These are phyloP conservation scores for Dasyornis broadbenti DNA, from an alignment of 2,113 vertebrate species.

Conservation along the genomic window DNA sequence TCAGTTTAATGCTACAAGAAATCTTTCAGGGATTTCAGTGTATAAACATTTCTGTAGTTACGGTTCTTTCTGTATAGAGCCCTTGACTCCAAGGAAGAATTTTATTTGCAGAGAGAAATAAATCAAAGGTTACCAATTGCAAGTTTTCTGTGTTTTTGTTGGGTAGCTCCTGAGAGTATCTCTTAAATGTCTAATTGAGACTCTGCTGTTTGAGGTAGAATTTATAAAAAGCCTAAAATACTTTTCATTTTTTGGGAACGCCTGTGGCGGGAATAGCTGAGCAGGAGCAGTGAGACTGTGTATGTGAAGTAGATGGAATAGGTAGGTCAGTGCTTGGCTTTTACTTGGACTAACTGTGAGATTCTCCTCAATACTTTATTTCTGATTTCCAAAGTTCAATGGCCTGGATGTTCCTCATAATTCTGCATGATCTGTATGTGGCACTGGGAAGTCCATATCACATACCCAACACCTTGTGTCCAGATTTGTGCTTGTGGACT, in stretches of 20 bases:
- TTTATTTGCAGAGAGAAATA: not conserved
- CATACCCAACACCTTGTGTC: not conserved
- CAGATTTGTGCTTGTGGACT: not conserved
- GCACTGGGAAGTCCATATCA: not conserved
- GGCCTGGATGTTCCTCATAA: not conserved
- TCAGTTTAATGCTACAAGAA: not conserved
- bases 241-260: not conserved
- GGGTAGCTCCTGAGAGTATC: not conserved
- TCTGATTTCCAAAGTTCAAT: fast-evolving
- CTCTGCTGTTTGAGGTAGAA: not conserved
- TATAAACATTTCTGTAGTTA: not conserved
- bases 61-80: not conserved
- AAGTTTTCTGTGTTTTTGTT: not conserved
- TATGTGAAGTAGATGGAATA: not conserved
- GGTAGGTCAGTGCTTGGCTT: not conserved
- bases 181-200: not conserved
- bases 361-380: not conserved
- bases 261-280: not conserved
- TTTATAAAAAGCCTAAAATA: not conserved
- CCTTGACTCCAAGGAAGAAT: not conserved
- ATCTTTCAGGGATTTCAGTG: not conserved
- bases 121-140: not conserved
- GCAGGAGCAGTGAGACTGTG: not conserved
- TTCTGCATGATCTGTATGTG: not conserved
- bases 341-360: not conserved